Evolutionary conservation across 2,888 invertebrate species (phyloP).

Genomic region (Tetranychus truncatus): DNA sequence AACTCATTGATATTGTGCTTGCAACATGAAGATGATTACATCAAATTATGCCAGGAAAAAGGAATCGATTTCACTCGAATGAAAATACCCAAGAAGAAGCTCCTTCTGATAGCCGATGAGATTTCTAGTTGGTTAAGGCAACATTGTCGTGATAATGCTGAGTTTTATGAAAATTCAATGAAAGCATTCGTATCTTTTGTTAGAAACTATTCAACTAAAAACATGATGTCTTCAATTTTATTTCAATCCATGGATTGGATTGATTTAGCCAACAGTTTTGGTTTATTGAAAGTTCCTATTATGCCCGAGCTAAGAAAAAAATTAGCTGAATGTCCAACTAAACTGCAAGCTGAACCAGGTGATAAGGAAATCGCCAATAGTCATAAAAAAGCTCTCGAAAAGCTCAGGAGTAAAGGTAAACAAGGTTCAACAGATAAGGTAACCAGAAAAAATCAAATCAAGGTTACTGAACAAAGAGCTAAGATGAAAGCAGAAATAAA

Average conservation of each 20-base stretch:
- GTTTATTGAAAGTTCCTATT: conserved; percentile 67
- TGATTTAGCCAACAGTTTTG: conserved; percentile 66
- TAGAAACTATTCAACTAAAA: conserved; percentile 51
- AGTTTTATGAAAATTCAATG: conserved; percentile 64
- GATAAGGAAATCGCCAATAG: conserved; percentile 18
- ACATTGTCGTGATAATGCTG: conserved; percentile 26
- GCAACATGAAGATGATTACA: conserved; percentile 50
- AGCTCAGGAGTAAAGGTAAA: neutral
- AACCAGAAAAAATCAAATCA: conserved; percentile 35
- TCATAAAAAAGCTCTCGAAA: conserved; percentile 15
- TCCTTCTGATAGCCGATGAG: conserved; percentile 39
- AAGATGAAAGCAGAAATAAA: conserved; percentile 46
- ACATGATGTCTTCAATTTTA: conserved; percentile 15
- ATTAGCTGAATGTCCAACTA: conserved; percentile 10
- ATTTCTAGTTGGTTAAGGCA: conserved; percentile 13
- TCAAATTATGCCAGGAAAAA: conserved; percentile 16
- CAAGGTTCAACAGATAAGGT: neutral
- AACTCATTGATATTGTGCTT: conserved; percentile 66
- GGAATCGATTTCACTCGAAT: conserved; percentile 32
- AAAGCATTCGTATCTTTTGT: conserved; percentile 88
- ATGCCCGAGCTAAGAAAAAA: conserved; percentile 79
- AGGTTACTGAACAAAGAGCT: conserved; percentile 25
- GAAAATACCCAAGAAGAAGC: conserved; percentile 22
- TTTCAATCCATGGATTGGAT: conserved; percentile 57
- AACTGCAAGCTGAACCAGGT: conserved; percentile 8